Percentiles rank a stretch among this genome's conserved stretches.
phyloP scores from a whole-genome alignment of 2,113 vertebrate species.

The Grantiella picta region DNA sequence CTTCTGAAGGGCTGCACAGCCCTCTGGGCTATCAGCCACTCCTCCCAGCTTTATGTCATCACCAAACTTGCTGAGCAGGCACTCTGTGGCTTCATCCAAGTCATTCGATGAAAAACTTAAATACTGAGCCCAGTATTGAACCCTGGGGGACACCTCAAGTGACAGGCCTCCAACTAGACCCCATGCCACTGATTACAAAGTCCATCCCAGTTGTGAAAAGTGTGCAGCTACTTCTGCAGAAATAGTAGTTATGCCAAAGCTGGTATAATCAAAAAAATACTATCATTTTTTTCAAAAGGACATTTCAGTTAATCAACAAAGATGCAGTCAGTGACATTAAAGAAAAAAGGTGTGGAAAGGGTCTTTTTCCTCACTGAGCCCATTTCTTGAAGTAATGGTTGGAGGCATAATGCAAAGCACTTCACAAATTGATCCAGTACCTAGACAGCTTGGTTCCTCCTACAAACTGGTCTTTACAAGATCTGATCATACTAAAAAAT shows the following conservation, averaged over 20 bases:
- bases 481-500: background rate
- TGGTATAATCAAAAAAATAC: background rate
- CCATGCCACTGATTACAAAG: background rate
- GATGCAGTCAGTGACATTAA: background rate
- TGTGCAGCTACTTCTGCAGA: background rate
- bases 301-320: background rate
- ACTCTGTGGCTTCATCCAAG: background rate
- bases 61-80: no score
- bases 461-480: background rate
- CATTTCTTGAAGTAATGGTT: background rate
- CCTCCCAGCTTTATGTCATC: background rate
- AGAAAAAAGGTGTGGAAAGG: background rate
- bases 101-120: background rate
- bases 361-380: background rate
- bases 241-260: background rate
- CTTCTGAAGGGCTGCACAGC: background rate
- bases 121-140: background rate
- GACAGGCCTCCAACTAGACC: background rate
- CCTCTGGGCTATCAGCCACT: accelerated
- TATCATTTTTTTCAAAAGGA: background rate
- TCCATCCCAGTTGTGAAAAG: background rate
- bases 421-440: background rate
- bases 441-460: background rate
- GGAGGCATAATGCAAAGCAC: background rate
- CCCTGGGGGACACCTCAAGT: background rate